These are phyloP conservation scores for Ivindomyrus marchei DNA, from an alignment of 2,113 vertebrate species.

Conservation along the genomic window DNA sequence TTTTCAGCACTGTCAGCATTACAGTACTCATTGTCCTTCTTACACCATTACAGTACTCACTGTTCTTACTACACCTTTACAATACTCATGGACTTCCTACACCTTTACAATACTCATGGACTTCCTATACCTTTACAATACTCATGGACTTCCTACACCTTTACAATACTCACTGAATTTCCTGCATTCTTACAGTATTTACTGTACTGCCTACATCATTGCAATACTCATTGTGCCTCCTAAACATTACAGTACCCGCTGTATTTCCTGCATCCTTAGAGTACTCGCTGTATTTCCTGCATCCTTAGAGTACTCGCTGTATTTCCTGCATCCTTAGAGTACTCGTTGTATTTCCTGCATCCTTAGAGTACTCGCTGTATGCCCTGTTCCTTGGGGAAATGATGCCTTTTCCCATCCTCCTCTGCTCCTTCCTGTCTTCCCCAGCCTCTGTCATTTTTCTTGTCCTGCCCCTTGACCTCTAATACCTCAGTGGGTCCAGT, in stretches of 20 bases:
- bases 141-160: neutral
- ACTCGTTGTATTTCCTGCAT: neutral
- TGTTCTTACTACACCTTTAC: neutral
- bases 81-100: neutral
- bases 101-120: neutral
- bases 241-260: neutral
- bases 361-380: neutral
- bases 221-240: neutral
- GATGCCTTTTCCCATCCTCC: neutral
- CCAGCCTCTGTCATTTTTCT: neutral
- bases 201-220: neutral
- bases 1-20: neutral
- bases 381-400: neutral
- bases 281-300: neutral
- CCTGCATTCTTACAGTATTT: neutral
- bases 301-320: neutral
- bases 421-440: neutral
- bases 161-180: neutral
- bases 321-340: neutral
- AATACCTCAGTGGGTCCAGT: neutral
- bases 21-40: neutral
- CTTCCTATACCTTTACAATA: neutral
- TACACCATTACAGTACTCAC: neutral
- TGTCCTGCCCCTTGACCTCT: constrained; percentile 6
- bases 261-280: neutral